Base-by-base conservation (phyloP, 2,888 invertebrate genomes). In the Pomacea canaliculata region DNA sequence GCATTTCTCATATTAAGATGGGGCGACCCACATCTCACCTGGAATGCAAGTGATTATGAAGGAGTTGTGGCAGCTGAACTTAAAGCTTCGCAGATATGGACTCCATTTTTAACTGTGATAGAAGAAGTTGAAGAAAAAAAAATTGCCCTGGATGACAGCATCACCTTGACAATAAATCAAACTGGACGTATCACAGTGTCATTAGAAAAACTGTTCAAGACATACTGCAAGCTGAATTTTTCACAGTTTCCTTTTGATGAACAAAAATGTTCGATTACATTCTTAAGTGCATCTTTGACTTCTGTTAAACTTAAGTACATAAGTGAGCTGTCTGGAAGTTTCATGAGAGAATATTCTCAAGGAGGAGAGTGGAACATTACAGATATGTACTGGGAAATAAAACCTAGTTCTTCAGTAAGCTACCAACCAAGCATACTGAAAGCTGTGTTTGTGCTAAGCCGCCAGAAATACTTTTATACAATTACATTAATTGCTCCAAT, bases 401-500 rank as follows among this genome's bases (percentile, higher is more conserved):
- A 49, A 13, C 10, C 51, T 37, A 37, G 37, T 37, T 37, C 37
- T 37, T 37, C 37, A 37, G 23, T 23, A 23, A 37, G 37, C 37
- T 37, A 37, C 60, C 16, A 60, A 18, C 60, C n/a, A 18, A 27
- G 13, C 23, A 16, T 19, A 16, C 4, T 19, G 27, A 27, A 71
- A 59, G 3, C 59, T 16, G 60, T 12, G 5, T 23, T 71, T 23
- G 18, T 13, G 37, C 37, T 51, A 18, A 63, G 37, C 49, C 48
- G 73, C 1, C 60, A 56, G 37, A 71, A 62, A 56, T 23, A n/a
- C 7, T 68, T 67, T 65, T 76, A 56, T 59, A 16, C 19, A n/a
- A 27, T 51, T n/a, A 51, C 48, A 46, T 37, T 78, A 70, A 70
- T 74, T 59, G 70, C 19, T 23, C 71, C 71, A 23, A 70, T 70